phyloP scores from a whole-genome alignment of 2,888 invertebrate species.

The Ophonus ardosiacus region DNA sequence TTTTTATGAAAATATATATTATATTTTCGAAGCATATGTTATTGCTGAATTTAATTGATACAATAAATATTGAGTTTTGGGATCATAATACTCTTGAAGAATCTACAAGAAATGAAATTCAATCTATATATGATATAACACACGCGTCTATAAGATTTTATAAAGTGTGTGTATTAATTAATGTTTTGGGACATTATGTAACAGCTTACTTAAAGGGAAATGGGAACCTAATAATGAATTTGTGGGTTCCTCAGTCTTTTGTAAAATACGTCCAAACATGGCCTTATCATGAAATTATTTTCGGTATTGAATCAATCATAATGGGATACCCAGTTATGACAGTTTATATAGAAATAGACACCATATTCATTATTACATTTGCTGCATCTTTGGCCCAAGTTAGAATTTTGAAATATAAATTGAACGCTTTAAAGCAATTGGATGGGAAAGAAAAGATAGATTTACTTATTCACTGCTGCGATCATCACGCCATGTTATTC shows the following conservation, averaged over 20 bases:
- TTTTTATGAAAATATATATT: constrained; percentile 18
- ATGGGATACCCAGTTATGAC: constrained; percentile 25
- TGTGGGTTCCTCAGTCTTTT: constrained; percentile 1
- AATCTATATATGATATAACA: constrained; percentile 12
- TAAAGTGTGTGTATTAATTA: not conserved
- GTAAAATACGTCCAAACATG: not conserved
- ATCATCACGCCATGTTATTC: constrained; percentile 13
- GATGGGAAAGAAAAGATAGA: not conserved
- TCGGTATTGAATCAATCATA: constrained; percentile 1
- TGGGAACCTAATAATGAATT: constrained; percentile 19
- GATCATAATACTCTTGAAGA: not conserved
- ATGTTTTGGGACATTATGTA: constrained; percentile 13
- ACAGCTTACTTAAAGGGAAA: constrained; percentile 20
- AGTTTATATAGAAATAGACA: constrained; percentile 27
- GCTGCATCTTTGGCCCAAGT: constrained; percentile 9
- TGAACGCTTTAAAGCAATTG: not conserved
- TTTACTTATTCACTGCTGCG: constrained; percentile 5
- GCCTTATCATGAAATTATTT: constrained; percentile 13
- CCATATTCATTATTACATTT: constrained; percentile 21
- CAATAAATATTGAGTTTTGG: constrained; percentile 24
- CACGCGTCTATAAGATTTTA: constrained; percentile 10
- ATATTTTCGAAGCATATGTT: constrained; percentile 13
- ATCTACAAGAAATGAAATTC: not conserved
- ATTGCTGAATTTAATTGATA: constrained; percentile 6
- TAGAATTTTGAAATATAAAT: not conserved